Evolutionary conservation across 2,113 vertebrate species (phyloP).

Genomic region (Empidonax traillii): DNA sequence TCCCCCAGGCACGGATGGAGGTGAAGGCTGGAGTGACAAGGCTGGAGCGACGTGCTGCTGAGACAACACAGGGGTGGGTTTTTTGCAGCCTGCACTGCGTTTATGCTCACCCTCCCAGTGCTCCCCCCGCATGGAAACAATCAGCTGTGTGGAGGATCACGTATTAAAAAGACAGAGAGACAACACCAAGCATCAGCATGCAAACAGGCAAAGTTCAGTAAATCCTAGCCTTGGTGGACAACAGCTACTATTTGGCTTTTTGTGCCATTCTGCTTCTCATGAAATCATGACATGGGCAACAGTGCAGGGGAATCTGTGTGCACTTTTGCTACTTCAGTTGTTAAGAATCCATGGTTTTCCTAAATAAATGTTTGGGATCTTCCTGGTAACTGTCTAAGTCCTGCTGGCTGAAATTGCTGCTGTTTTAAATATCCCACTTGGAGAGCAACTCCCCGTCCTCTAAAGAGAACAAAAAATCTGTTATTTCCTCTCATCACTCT

Average conservation of each 20-base stretch:
- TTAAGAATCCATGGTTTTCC: background rate
- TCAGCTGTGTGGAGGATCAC: background rate
- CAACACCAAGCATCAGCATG: background rate
- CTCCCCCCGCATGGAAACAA: background rate
- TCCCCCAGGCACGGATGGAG: too few species aligned
- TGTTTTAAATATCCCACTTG: background rate
- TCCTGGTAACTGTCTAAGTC: background rate
- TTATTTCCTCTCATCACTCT: background rate
- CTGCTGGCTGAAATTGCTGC: background rate
- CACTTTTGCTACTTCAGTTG: background rate
- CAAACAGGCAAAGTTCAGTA: background rate
- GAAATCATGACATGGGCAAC: background rate
- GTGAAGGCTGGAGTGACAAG: rapidly evolving
- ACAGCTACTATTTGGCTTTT: background rate
- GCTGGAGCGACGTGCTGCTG: background rate
- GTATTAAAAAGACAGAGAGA: background rate
- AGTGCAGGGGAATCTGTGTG: background rate
- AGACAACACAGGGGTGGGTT: background rate
- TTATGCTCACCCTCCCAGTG: background rate
- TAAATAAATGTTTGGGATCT: background rate
- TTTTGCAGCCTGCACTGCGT: background rate
- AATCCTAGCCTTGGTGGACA: background rate
- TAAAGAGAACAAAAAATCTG: background rate
- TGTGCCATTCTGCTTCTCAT: background rate
- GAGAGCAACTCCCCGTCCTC: background rate